Evolutionary conservation across 2,797 vertebrate genomes (phyloP).

Genomic region (Gymnopithys bicolor): DNA sequence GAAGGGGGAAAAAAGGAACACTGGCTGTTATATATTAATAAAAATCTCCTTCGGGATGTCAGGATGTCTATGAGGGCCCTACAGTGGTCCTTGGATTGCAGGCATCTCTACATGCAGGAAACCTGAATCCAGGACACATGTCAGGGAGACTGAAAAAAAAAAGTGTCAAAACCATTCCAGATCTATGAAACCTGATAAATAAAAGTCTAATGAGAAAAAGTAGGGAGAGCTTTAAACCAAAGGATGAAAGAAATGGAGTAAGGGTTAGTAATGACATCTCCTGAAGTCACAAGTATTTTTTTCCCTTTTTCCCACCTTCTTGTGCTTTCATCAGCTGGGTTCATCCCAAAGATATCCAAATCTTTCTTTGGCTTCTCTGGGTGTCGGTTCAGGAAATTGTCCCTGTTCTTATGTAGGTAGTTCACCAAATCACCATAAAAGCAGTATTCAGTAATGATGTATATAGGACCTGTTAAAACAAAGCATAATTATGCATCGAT

Average conservation of each 20-base stretch:
- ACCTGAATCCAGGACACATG: neutral
- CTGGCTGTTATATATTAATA: neutral
- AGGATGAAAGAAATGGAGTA: neutral
- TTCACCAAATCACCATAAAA: conserved; percentile 99
- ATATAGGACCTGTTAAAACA: conserved; percentile 90
- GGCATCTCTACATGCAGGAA: neutral
- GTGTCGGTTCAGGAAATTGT: conserved; percentile 89
- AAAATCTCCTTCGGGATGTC: neutral
- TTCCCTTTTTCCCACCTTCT: conserved; percentile 83
- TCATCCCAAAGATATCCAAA: conserved; percentile 96
- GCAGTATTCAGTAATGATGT: conserved; percentile 99
- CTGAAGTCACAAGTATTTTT: neutral
- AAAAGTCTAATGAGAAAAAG: neutral
- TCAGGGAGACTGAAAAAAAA: neutral
- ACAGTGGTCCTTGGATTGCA: neutral
- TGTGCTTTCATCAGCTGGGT: conserved; percentile 93
- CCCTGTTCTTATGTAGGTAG: conserved; percentile 97
- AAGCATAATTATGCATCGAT: neutral
- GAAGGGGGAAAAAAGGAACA: neutral
- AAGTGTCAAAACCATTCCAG: neutral
- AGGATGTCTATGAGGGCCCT: neutral
- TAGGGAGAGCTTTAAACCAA: neutral
- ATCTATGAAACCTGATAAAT: neutral
- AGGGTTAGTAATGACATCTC: neutral
- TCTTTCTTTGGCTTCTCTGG: conserved; percentile 94